Conservation (phyloP, 2,797 vertebrate genomes). For the Tinamus major region DNA sequence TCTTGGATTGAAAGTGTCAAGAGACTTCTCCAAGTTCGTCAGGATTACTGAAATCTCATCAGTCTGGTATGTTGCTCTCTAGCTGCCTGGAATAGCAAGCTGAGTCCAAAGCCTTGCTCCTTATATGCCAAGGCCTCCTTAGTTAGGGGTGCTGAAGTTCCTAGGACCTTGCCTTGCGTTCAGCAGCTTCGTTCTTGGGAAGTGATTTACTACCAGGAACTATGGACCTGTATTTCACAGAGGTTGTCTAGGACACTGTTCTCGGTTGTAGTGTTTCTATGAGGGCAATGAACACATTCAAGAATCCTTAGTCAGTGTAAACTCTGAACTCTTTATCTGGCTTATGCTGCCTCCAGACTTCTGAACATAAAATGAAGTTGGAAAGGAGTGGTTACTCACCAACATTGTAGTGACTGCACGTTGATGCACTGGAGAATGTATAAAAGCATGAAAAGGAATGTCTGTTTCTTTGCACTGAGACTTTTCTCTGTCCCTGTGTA, state of each 20-base stretch:
- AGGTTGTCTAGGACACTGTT: not conserved
- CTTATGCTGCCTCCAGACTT: not conserved
- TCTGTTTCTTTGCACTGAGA: not conserved
- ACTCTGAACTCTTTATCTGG: conserved; percentile 48
- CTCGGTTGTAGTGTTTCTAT: not conserved
- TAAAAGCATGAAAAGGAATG: not conserved
- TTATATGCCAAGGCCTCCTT: not conserved
- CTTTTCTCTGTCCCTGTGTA: fast-evolving
- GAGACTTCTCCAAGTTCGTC: conserved; percentile 17
- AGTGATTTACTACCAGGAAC: not conserved
- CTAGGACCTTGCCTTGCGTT: conserved; percentile 20
- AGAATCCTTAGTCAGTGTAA: conserved; percentile 28
- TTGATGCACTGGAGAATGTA: not conserved
- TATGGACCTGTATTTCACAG: not conserved
- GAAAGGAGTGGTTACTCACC: not conserved
- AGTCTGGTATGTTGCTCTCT: conserved; percentile 49
- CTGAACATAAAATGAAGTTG: not conserved
- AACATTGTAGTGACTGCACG: not conserved
- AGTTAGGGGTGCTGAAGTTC: conserved; percentile 13
- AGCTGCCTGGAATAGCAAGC: conserved; percentile 19
- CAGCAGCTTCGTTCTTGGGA: not conserved
- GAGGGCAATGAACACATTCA: conserved; percentile 2
- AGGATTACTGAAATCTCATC: conserved; percentile 46
- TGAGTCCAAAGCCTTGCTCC: not conserved
- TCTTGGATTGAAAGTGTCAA: conserved; percentile 38